Conservation (phyloP, 2,888 invertebrate genomes). For the Crepidodera aurea region DNA sequence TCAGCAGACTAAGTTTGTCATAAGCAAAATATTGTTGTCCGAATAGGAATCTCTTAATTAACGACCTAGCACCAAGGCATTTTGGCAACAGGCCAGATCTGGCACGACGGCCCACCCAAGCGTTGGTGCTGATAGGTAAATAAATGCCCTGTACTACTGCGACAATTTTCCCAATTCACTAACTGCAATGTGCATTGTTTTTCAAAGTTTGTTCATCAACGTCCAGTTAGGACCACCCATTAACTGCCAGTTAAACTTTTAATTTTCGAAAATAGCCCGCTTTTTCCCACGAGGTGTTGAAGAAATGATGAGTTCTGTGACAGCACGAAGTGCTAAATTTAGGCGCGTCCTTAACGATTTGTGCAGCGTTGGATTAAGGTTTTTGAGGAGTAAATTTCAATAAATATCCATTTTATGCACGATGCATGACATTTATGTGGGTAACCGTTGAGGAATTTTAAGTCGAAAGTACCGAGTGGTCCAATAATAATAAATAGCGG, state of each 20-base stretch:
- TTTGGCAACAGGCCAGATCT: conserved; percentile 27
- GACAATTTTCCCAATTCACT: conserved; percentile 58
- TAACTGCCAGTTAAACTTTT: conserved; percentile 49
- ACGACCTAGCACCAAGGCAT: conserved; percentile 50
- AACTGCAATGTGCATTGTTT: conserved; percentile 56
- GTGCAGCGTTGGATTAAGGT: not conserved
- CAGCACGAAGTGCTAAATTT: conserved; percentile 41
- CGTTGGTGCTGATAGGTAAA: conserved; percentile 55
- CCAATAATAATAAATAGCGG: too few relatives aligned
- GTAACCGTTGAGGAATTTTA: too few relatives aligned
- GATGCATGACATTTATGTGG: too few relatives aligned
- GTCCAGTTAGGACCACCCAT: conserved; percentile 54
- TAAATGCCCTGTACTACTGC: conserved; percentile 55
- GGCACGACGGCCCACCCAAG: conserved; percentile 49
- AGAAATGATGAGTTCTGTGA: conserved; percentile 50
- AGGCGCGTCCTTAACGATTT: conserved; percentile 27
- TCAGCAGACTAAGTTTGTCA: conserved; percentile 56
- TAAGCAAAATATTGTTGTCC: conserved; percentile 56
- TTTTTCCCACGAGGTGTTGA: conserved; percentile 50
- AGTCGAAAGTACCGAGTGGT: too few relatives aligned
- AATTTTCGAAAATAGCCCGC: conserved; percentile 51
- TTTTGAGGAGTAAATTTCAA: too few relatives aligned
- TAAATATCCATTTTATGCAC: too few relatives aligned
- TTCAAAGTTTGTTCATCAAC: conserved; percentile 55
- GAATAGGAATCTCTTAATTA: conserved; percentile 60